A percentile compares a stretch with the other conserved stretches of the same genome.
Evolutionary conservation across 2,888 invertebrate species (phyloP).

Genomic region (Andrena haemorrhoa): DNA sequence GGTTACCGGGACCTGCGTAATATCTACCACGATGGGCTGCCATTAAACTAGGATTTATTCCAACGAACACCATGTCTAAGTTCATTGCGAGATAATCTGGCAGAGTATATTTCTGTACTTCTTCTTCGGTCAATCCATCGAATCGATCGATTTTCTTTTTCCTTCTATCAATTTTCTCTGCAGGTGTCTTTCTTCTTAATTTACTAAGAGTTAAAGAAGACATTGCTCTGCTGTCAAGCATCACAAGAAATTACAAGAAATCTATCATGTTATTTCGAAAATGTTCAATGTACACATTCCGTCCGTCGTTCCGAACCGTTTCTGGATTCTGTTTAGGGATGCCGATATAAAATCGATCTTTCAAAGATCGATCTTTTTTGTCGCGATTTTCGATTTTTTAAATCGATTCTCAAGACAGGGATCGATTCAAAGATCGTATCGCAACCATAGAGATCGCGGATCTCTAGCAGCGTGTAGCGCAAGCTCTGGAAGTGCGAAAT

Average conservation of each 20-base stretch:
- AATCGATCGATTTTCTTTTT: constrained; percentile 77
- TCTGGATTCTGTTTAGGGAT: background rate
- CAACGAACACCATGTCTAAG: constrained; percentile 81
- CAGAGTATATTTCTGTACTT: constrained; percentile 78
- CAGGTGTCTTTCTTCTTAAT: constrained; percentile 70
- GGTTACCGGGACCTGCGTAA: constrained; percentile 84
- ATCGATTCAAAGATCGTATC: too few relatives aligned
- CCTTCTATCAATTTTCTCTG: constrained; percentile 48
- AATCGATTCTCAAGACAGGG: too few relatives aligned
- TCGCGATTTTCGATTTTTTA: too few relatives aligned
- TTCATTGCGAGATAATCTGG: constrained; percentile 77
- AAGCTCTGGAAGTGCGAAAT: too few relatives aligned
- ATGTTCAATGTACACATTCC: background rate
- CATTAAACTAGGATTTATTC: constrained; percentile 83
- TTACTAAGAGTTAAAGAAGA: constrained; percentile 75
- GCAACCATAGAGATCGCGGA: too few relatives aligned
- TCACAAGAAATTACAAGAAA: background rate
- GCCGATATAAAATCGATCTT: too few relatives aligned
- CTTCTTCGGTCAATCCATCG: constrained; percentile 81
- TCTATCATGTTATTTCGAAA: background rate
- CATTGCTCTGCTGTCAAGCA: constrained; percentile 62
- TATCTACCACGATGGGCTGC: constrained; percentile 82
- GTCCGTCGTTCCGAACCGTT: background rate
- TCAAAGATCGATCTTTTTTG: too few relatives aligned
- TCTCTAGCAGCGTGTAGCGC: too few relatives aligned